A percentile compares a stretch with the other conserved stretches of the same genome.
Conservation (phyloP, 2,888 invertebrate species). For the Pyrrhosoma nymphula region DNA sequence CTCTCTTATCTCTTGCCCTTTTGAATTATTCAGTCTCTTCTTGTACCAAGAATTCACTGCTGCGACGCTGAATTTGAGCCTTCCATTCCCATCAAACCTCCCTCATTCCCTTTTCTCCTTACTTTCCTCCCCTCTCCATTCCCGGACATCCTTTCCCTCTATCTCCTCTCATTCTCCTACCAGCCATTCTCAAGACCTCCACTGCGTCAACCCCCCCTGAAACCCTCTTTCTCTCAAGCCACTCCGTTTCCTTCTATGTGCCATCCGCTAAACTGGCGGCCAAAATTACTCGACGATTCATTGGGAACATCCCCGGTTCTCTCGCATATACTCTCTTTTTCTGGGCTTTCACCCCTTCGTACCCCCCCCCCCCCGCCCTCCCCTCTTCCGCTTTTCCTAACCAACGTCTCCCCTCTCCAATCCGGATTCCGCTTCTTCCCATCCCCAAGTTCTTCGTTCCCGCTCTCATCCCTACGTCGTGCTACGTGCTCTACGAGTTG, state of each 20-base stretch:
- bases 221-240: background rate
- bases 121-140: background rate
- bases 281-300: slow-evolving; percentile 59
- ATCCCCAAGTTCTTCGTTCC: background rate
- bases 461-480: background rate
- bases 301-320: slow-evolving; percentile 11
- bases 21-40: slow-evolving; percentile 64
- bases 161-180: background rate
- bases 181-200: background rate
- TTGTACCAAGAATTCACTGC: slow-evolving; percentile 43
- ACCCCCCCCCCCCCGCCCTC: background rate
- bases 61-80: background rate
- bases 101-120: background rate
- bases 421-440: background rate
- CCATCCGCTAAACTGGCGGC: slow-evolving; percentile 7
- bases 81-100: background rate
- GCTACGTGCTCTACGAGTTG: slow-evolving; percentile 15
- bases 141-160: background rate
- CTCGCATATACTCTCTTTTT: background rate
- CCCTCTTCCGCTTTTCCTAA: background rate
- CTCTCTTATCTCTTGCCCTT: slow-evolving; percentile 11
- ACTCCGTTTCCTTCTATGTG: slow-evolving; percentile 47
- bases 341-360: too few species aligned
- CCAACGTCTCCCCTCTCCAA: background rate
- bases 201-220: background rate